Evolutionary conservation across 2,113 vertebrate species (phyloP), one percentile per base, ranked within the genome.

Genomic region (Scartelaos histophorus): DNA sequence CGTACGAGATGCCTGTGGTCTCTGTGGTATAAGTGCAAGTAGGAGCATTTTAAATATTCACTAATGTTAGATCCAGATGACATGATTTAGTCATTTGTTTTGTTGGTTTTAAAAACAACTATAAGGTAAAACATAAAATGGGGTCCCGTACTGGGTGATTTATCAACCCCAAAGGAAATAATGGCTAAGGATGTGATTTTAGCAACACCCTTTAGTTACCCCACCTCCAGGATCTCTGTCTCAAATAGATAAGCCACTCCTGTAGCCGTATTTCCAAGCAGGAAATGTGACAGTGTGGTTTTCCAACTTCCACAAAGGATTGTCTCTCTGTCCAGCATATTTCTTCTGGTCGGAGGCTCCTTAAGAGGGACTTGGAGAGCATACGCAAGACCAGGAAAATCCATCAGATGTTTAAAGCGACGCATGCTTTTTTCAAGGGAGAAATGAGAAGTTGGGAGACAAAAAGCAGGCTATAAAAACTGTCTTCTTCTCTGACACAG

Each of bases 271-370:
- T 93, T 95, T 98, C 95, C 86, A 86, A 94, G 94, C 96, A 98
- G 97, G 97, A 99, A 98, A 95, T 56, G 88, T 94, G 94, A 97
- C 95, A 94, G 93, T 91, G 92, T 93, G 92, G 93, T 94, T 92
- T 98, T 97, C 95, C 95, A 93, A 58, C 94, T 95, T 89, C 92
- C 92, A 94, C 91, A 95, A 97, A 95, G 71, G 81, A 86, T 76
- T 81, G 79, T 80, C 70, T 72, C 87, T 81, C 79, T 84, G 90
- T 82, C 74, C 89, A 81, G 85, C 81, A 80, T 79, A 75, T 84
- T 82, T 86, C 81, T 73, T 86, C 81, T 72, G 86, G 74, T 83
- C 80, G 82, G 70, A 73, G 78, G 82, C 83, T 85, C 78, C 61
- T 75, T 80, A 61, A 51, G 67, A 83, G 71, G 80, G 71, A 86